Evolutionary conservation across 2,888 invertebrate species (phyloP), one percentile per base, ranked within the genome.

Genomic region (Acrobasis repandana): DNA sequence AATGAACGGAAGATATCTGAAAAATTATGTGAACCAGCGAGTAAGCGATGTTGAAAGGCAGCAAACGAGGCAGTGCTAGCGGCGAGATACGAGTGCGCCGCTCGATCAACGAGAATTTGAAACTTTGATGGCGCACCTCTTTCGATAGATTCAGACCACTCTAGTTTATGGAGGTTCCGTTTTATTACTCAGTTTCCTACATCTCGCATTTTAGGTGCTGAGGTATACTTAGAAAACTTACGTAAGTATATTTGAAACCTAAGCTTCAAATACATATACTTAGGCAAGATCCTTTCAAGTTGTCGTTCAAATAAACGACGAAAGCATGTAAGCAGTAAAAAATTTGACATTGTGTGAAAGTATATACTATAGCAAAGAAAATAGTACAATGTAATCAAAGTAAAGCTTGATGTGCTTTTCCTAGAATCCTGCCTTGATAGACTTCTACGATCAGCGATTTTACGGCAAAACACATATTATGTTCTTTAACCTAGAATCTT

Each of bases 21-120:
- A 54, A 54, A 54, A 38, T 54, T 54, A 54, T 38, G 2, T 9
- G 38, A 38, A 38, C 34, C 20, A 16, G 56, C 56, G 58, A 46
- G 61, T 34, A 57, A 61, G 58, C 61, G 61, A 64, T 54, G 60
- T 54, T 46, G 38, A 48, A 56, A 59, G 59, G 59, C 57, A 47
- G 28, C 56, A 38, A 56, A 57, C 60, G 70, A 70, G 69, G 63
- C 67, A 66, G 67, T 67, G 69, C 65, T 3, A 43, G 38, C 38
- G 43, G 67, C 61, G 50, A 61, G 61, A 54, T 50, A 50, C 51
- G 60, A 28, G 28, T 43, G 51, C 60, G 57, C 33, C 65, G 69
- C 70, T 73, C 72, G 75, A 75, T 80, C 75, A 74, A 74, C 68
- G 75, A 66, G 77, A 70, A 73, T 76, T 78, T 79, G 73, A 78